Evolutionary conservation across 2,797 vertebrate genomes (phyloP).

Genomic region (Rhinophrynus dorsalis): DNA sequence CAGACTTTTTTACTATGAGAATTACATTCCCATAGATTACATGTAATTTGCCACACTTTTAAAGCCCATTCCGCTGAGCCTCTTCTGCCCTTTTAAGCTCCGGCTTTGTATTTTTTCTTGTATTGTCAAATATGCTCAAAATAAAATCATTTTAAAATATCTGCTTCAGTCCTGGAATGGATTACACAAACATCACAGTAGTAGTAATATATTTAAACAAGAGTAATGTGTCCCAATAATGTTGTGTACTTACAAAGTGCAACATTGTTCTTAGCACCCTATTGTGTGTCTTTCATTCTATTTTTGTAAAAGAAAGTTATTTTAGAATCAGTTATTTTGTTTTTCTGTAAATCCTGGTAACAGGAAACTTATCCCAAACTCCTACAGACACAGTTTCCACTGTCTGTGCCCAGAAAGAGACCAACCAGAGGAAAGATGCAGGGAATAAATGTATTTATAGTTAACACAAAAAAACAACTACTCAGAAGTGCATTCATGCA

Average conservation of each 20-base stretch:
- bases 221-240: neutral
- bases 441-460: slow-evolving; percentile 7
- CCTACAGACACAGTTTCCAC: slow-evolving; percentile 62
- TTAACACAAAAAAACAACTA: neutral
- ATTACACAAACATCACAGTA: no score
- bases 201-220: no score
- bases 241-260: neutral
- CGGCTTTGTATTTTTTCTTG: no score
- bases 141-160: no score
- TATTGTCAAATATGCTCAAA: no score
- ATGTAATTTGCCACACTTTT: no score
- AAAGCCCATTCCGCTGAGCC: no score
- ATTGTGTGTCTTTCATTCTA: slow-evolving; percentile 50
- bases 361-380: slow-evolving; percentile 61
- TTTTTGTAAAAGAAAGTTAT: slow-evolving; percentile 52
- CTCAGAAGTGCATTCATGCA: neutral
- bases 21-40: no score
- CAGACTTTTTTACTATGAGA: no score
- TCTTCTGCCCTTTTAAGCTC: no score
- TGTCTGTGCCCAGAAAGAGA: slow-evolving; percentile 42
- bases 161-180: no score
- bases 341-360: slow-evolving; percentile 63
- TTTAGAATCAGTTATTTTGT: slow-evolving; percentile 47
- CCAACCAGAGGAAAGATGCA: neutral
- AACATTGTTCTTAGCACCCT: neutral